phyloP scores from a whole-genome alignment of 1,140 invertebrate species.

The Procambarus clarkii region DNA sequence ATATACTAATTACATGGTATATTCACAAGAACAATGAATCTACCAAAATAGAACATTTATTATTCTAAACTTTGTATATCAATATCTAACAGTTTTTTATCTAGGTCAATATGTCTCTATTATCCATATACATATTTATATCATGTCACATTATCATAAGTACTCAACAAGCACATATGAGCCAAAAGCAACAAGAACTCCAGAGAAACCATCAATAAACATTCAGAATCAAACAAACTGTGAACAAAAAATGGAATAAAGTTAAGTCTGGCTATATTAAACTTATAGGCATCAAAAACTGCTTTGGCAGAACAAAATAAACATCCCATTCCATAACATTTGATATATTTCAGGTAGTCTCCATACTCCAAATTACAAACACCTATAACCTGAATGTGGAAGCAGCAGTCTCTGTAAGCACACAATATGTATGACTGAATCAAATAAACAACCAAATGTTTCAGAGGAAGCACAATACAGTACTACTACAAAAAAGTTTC shows the following conservation, averaged over 20 bases:
- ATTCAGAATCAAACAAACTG: background rate
- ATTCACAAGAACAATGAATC: conserved; percentile 65
- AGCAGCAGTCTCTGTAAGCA: background rate
- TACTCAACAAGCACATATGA: conserved; percentile 52
- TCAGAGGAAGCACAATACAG: background rate
- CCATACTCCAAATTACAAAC: background rate
- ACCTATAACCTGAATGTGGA: conserved; percentile 6
- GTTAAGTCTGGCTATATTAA: background rate
- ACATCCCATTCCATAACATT: background rate
- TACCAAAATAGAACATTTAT: conserved; percentile 70
- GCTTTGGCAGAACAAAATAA: background rate
- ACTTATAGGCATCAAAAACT: background rate
- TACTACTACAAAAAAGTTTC: conserved; percentile 14
- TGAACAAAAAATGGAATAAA: background rate
- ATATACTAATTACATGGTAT: conserved; percentile 61
- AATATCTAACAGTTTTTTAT: conserved; percentile 55
- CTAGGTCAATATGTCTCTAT: conserved; percentile 27
- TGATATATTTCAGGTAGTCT: background rate
- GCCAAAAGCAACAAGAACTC: conserved; percentile 23
- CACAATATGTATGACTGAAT: background rate
- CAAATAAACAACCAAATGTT: background rate
- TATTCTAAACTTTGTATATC: conserved; percentile 60
- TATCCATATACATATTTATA: conserved; percentile 52
- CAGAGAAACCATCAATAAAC: background rate
- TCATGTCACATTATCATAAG: conserved; percentile 20